phyloP scores from a whole-genome alignment of 1,140 invertebrate genomes.

The Thrips palmi region DNA sequence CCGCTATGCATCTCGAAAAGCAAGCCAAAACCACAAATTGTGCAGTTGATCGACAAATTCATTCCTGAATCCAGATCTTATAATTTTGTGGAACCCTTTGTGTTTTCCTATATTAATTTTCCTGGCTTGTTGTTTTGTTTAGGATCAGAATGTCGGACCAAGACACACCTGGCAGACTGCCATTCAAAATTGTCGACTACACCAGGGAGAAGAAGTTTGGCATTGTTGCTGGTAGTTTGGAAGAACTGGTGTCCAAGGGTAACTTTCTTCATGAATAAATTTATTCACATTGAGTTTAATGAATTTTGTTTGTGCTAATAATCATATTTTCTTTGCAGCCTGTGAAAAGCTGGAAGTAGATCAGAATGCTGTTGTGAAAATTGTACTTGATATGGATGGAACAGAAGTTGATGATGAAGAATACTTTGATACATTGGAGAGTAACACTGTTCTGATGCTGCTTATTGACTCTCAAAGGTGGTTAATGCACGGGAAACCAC shows the following conservation, averaged over 20 bases:
- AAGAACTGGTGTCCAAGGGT: slow-evolving; percentile 48
- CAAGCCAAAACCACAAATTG: too few relatives aligned
- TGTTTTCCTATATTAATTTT: too few relatives aligned
- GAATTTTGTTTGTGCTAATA: too few relatives aligned
- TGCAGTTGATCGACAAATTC: too few relatives aligned
- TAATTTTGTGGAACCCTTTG: too few relatives aligned
- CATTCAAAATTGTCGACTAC: slow-evolving; percentile 47
- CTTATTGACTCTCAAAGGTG: slow-evolving; percentile 54
- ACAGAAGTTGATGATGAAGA: slow-evolving; percentile 79
- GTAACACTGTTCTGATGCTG: slow-evolving; percentile 63
- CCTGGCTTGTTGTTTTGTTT: too few relatives aligned
- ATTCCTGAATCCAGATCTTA: too few relatives aligned
- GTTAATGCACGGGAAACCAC: slow-evolving; percentile 23
- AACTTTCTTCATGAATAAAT: too few relatives aligned
- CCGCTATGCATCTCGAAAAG: too few relatives aligned
- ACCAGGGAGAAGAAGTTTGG: slow-evolving; percentile 59
- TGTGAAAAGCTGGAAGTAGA: slow-evolving; percentile 36
- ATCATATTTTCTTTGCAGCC: slow-evolving; percentile 14
- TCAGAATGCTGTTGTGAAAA: slow-evolving; percentile 36
- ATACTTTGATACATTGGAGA: slow-evolving; percentile 66
- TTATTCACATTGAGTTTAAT: too few relatives aligned
- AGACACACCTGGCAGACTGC: too few relatives aligned
- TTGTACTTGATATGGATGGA: slow-evolving; percentile 63
- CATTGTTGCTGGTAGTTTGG: slow-evolving; percentile 51
- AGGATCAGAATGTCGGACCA: too few relatives aligned